Percentiles rank a stretch among this genome's conserved stretches.
These are phyloP conservation scores for Bovichtus variegatus DNA, from an alignment of 2,797 vertebrate genomes.

Conservation along the genomic window DNA sequence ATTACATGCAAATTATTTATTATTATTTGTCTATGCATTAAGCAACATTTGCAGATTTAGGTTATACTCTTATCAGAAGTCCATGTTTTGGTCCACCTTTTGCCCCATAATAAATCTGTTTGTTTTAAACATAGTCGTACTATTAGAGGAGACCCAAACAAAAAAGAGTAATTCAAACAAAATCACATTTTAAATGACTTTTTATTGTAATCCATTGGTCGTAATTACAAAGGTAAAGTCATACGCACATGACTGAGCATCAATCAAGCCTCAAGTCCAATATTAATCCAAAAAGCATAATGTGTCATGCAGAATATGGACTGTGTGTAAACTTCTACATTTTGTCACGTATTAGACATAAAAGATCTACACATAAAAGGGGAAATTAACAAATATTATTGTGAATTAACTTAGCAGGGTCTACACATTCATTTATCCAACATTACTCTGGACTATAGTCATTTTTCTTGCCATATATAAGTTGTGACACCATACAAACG, in stretches of 20 bases:
- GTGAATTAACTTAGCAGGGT: conserved; percentile 27
- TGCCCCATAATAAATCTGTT: background rate
- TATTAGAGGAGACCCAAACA: background rate
- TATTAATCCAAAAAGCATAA: conserved; percentile 57
- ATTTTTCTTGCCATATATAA: conserved; percentile 28
- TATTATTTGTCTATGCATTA: background rate
- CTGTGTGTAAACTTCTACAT: conserved; percentile 54
- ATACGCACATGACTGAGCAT: conserved; percentile 62
- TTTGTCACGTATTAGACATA: conserved; percentile 28
- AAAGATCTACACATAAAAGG: conserved; percentile 28
- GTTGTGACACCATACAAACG: conserved; percentile 38
- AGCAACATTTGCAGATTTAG: background rate
- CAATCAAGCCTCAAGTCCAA: conserved; percentile 55
- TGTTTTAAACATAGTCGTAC: background rate
- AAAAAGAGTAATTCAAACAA: conserved; percentile 14
- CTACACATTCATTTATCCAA: conserved; percentile 48
- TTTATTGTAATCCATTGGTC: conserved; percentile 72
- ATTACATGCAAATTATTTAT: background rate
- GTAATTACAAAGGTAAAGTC: conserved; percentile 77
- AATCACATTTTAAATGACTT: conserved; percentile 31
- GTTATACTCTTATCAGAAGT: background rate
- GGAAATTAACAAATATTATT: conserved; percentile 27
- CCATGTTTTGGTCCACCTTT: background rate
- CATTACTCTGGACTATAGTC: conserved; percentile 13
- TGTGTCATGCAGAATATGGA: conserved; percentile 63